phyloP scores from a whole-genome alignment of 2,888 invertebrate genomes.

The Cyclophora punctaria region DNA sequence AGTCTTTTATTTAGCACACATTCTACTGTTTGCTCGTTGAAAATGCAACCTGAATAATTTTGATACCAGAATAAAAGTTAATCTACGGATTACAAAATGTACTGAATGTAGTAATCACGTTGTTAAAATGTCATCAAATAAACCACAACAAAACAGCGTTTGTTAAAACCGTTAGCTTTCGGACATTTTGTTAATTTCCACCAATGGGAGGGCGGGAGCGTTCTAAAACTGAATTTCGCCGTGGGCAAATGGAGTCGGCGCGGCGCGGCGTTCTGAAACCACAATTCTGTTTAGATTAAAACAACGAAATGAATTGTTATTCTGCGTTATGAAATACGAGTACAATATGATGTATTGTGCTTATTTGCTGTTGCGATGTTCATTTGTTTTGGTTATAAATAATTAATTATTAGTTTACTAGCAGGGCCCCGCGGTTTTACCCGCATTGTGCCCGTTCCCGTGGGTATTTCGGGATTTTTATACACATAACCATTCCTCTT shows the following conservation, averaged over 20 bases:
- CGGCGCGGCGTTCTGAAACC: conserved; percentile 44
- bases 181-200: conserved; percentile 44
- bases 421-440: too few relatives aligned
- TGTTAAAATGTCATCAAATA: conserved; percentile 3
- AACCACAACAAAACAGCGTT: conserved; percentile 17
- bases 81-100: too few relatives aligned
- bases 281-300: conserved; percentile 43
- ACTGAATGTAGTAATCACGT: too few relatives aligned
- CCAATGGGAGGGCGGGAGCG: conserved; percentile 34
- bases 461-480: too few relatives aligned
- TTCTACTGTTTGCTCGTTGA: too few relatives aligned
- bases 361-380: conserved; percentile 1
- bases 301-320: conserved; percentile 36
- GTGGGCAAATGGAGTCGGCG: conserved; percentile 48
- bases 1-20: too few relatives aligned
- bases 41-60: too few relatives aligned
- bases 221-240: conserved; percentile 30
- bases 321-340: conserved; percentile 30
- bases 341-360: conserved; percentile 5
- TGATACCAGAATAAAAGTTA: too few relatives aligned
- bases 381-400: background rate
- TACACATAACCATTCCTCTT: too few relatives aligned
- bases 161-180: conserved; percentile 31
- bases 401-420: too few relatives aligned
- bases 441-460: too few relatives aligned